phyloP scores from a whole-genome alignment of 2,888 invertebrate genomes.

The Parochlus steinenii region DNA sequence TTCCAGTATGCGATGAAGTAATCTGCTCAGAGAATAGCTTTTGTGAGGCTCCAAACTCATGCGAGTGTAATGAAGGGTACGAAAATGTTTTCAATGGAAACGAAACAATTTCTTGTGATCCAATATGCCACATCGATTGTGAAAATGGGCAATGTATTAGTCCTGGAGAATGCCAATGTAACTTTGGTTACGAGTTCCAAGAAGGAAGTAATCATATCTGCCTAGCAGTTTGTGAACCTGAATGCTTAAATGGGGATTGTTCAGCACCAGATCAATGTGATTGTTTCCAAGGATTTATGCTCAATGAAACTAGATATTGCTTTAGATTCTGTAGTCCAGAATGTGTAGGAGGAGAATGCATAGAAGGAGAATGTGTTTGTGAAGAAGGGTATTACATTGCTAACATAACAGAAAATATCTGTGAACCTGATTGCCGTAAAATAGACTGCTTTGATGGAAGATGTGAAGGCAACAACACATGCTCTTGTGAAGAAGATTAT shows the following conservation, averaged over 20 bases:
- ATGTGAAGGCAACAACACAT: no score
- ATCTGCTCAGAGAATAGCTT: constrained; percentile 26
- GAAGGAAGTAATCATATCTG: no score
- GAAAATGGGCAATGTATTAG: constrained; percentile 11
- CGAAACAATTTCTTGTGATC: constrained; percentile 2
- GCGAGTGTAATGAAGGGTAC: constrained; percentile 32
- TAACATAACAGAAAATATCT: constrained; percentile 17
- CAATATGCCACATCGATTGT: constrained; percentile 9
- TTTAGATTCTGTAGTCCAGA: constrained; percentile 3
- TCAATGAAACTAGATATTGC: not conserved
- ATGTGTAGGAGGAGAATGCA: constrained; percentile 15
- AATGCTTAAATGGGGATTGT: constrained; percentile 28
- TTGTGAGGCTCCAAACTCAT: constrained; percentile 32
- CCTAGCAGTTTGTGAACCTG: constrained; percentile 15
- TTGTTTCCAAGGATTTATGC: constrained; percentile 20
- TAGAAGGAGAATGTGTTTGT: constrained; percentile 16
- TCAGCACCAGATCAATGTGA: constrained; percentile 25
- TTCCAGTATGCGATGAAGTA: no score
- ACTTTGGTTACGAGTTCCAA: constrained; percentile 8
- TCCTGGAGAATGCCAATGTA: constrained; percentile 10
- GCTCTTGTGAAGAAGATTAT: no score
- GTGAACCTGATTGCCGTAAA: constrained; percentile 22
- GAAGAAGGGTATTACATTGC: constrained; percentile 8
- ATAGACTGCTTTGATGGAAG: no score
- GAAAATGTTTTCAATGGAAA: constrained; percentile 7